Evolutionary conservation across 1,140 invertebrate genomes (phyloP).

Genomic region (Triops cancriformis): DNA sequence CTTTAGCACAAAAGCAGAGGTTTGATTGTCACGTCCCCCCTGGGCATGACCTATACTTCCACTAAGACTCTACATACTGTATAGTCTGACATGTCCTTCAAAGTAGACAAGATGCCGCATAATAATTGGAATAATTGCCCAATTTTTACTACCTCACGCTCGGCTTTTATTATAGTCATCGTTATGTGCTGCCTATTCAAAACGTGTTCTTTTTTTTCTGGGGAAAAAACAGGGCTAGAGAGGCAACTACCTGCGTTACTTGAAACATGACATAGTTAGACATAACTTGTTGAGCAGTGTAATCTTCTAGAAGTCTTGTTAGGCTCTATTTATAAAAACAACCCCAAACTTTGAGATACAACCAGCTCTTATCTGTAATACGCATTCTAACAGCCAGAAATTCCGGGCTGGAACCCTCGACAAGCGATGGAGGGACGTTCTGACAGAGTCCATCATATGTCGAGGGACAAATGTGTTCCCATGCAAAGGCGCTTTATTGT

Average conservation of each 20-base stretch:
- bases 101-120: neutral
- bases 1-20: neutral
- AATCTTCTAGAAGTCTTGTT: neutral
- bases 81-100: too few species aligned
- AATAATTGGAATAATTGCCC: constrained; percentile 1
- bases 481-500: too few species aligned
- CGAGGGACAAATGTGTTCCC: too few species aligned
- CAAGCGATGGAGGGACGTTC: too few species aligned
- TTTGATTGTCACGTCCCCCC: neutral
- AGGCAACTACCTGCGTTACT: neutral
- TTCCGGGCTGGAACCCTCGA: too few species aligned
- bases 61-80: too few species aligned
- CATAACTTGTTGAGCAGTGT: neutral
- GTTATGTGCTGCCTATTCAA: neutral
- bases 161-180: neutral
- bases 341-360: neutral
- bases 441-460: too few species aligned
- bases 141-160: neutral
- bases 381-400: too few species aligned
- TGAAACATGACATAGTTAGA: constrained; percentile 2
- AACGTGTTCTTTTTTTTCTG: neutral
- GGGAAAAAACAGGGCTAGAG: neutral
- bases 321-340: neutral
- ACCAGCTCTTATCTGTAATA: too few species aligned
- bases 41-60: neutral